Percentiles rank a stretch among this genome's conserved stretches.
Evolutionary conservation across 2,888 invertebrate genomes (phyloP).

Genomic region (Notodonta dromedarius): DNA sequence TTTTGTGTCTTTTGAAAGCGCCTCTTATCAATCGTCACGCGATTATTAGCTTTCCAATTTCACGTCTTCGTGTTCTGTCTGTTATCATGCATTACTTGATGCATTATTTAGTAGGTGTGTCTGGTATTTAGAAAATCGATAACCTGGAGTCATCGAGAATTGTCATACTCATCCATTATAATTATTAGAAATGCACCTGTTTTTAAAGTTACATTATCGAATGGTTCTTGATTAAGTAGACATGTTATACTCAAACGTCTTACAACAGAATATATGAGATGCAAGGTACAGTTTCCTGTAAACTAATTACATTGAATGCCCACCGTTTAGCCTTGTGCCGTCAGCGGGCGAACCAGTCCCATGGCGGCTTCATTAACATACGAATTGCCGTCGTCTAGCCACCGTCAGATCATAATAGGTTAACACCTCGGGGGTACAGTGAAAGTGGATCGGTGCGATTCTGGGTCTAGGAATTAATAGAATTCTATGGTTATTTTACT

Average conservation of each 20-base stretch:
- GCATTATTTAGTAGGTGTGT: slow-evolving; percentile 6
- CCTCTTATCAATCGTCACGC: slow-evolving; percentile 28
- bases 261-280: slow-evolving; percentile 16
- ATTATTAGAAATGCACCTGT: not conserved
- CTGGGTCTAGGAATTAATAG: slow-evolving; percentile 20
- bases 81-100: slow-evolving; percentile 22
- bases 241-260: too few species aligned
- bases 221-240: too few species aligned
- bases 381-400: slow-evolving; percentile 69
- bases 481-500: slow-evolving; percentile 14
- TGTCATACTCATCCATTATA: not conserved
- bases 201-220: not conserved
- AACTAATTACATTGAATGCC: slow-evolving; percentile 61
- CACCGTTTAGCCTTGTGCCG: slow-evolving; percentile 57
- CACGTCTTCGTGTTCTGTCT: slow-evolving; percentile 24
- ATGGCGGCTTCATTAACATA: slow-evolving; percentile 67
- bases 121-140: not conserved
- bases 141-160: not conserved
- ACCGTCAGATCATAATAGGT: slow-evolving; percentile 61
- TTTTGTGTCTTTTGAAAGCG: slow-evolving; percentile 22
- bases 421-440: slow-evolving; percentile 62
- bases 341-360: slow-evolving; percentile 47
- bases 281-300: slow-evolving; percentile 58
- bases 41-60: slow-evolving; percentile 26
- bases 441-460: slow-evolving; percentile 57